Evolutionary conservation across 2,113 vertebrate genomes (phyloP), one percentile per base, ranked within the genome.

Genomic region (Hydrochoerus hydrochaeris): DNA sequence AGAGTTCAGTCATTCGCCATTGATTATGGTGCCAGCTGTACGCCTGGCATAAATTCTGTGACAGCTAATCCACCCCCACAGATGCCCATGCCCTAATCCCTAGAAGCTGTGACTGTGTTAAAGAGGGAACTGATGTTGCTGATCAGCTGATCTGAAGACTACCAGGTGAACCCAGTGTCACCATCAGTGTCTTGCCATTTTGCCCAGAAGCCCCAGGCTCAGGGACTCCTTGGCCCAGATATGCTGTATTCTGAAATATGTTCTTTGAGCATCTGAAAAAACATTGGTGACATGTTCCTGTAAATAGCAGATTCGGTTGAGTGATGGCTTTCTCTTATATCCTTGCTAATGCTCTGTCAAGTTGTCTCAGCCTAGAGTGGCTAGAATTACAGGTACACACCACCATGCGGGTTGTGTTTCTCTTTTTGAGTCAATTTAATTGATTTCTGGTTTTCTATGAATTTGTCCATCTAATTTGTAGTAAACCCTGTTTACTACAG

Each of bases 1-100:
- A 69, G 52, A n/a, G 7, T 14, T 22, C 52, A 32, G 11, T 38
- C 52, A 3, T 19, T 22, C 1, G 0, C 52, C 2, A 0, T 60
- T 46, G 30, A 58, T 41, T 35, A 13, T 0, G 49, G 38, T 5
- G 0, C 90, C 26, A 9, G 57, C 46, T 57, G 19, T 26, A 26
- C 11, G 46, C 12, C 44, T 65, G 22, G 60, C 35, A 32, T 3
- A n/a, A 38, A 28, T 3, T 12, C 46, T 17, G 41, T 82, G 57
- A 13, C 32, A 2, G 67, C 54, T 57, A 57, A 57, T 57, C 49
- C 3, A 8, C 19, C 32, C 41, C 2, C 8, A 8, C 26, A 13
- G 2, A 35, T 0, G 10, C 3, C 49, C 11, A 11, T 6, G 32
- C 57, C 52, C 24, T 75, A 16, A 26, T 19, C 41, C 41, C 73